Evolutionary conservation across 1,140 invertebrate species (phyloP).

Genomic region (Elysia chlorotica): DNA sequence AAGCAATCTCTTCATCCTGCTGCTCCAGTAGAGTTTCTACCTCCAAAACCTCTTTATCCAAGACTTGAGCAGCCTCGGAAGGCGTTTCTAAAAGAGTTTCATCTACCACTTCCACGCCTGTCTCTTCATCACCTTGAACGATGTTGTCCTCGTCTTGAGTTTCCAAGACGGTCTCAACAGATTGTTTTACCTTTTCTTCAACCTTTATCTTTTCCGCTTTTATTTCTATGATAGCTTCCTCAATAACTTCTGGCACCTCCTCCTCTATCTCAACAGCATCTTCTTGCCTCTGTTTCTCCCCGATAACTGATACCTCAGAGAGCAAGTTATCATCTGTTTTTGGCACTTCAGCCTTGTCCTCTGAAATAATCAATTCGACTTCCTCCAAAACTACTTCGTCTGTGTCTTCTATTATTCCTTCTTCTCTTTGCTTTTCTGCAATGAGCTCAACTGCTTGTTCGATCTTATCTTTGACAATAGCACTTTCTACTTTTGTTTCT

Average conservation of each 20-base stretch:
- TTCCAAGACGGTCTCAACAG: no score
- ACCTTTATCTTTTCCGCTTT: neutral
- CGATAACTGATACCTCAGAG: no score
- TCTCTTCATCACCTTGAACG: no score
- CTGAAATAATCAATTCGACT: conserved; percentile 6
- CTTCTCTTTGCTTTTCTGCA: conserved; percentile 13
- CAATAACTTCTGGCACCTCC: neutral
- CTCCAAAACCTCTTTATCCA: no score
- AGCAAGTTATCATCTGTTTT: conserved; percentile 27
- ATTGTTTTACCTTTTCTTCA: conserved; percentile 4
- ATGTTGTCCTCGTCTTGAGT: no score
- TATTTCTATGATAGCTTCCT: neutral
- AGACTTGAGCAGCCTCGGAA: no score
- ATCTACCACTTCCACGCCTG: no score
- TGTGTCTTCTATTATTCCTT: conserved; percentile 24
- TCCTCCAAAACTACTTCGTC: conserved; percentile 16
- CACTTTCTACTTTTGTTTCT: no score
- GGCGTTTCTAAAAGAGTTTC: no score
- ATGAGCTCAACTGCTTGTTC: conserved; percentile 2
- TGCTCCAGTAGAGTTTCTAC: no score
- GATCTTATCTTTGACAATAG: conserved; percentile 4
- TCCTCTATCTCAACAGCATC: conserved; percentile 19
- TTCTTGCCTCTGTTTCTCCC: no score
- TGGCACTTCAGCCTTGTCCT: conserved; percentile 27
- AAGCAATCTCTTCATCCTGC: no score